Conservation (phyloP, 92 coral and sea anemone species). For the Parazoanthus swiftii region DNA sequence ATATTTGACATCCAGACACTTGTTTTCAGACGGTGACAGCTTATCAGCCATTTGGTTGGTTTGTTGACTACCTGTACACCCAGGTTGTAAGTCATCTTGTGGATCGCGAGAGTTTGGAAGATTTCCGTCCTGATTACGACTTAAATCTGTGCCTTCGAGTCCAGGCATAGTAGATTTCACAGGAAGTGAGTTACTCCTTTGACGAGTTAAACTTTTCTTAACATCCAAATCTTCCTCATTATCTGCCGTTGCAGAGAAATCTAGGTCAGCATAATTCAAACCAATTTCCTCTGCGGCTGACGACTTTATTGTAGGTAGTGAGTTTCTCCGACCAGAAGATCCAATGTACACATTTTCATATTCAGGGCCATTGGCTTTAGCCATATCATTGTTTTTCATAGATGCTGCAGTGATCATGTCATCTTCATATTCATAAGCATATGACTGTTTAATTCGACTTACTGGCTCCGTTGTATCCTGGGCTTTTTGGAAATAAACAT, state of each 20-base stretch:
- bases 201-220: slow-evolving; percentile 15
- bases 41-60: background rate
- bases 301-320: slow-evolving; percentile 23
- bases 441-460: slow-evolving; percentile 33
- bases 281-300: background rate
- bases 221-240: background rate
- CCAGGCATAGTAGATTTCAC: slow-evolving; percentile 3
- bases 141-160: background rate
- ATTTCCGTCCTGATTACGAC: background rate
- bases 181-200: slow-evolving; percentile 31
- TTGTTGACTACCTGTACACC: background rate
- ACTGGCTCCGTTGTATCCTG: background rate
- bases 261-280: slow-evolving; percentile 31
- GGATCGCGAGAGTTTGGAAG: background rate
- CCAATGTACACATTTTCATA: slow-evolving; percentile 37
- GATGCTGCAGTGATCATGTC: slow-evolving; percentile 36
- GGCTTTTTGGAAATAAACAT: background rate
- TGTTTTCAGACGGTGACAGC: background rate
- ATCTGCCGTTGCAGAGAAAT: slow-evolving; percentile 8
- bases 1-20: slow-evolving; percentile 15
- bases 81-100: background rate
- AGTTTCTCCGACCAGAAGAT: slow-evolving; percentile 7
- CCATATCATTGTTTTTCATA: background rate
- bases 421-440: slow-evolving; percentile 41
- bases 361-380: slow-evolving; percentile 2